Evolutionary conservation across 2,797 vertebrate genomes (phyloP).

Genomic region (Pipistrellus kuhlii): DNA sequence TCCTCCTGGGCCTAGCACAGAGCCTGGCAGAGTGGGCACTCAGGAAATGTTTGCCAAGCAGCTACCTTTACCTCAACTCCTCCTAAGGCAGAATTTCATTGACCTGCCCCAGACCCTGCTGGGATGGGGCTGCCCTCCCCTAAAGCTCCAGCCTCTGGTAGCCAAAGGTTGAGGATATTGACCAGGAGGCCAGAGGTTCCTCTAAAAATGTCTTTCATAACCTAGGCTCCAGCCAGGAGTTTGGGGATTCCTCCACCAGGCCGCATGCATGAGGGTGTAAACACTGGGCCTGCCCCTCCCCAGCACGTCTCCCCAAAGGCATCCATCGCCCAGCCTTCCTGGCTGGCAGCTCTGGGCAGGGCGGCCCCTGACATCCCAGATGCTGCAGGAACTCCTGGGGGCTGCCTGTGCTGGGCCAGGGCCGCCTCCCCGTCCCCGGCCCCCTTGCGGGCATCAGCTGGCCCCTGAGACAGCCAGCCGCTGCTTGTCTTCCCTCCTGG

Average conservation of each 20-base stretch:
- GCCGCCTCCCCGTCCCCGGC: not conserved
- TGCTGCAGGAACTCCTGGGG: not conserved
- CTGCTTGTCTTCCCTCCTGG: not conserved
- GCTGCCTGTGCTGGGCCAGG: not conserved
- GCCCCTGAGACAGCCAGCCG: constrained; percentile 3
- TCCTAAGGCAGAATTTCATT: not conserved
- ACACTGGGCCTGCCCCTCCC: constrained; percentile 36
- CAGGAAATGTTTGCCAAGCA: not conserved
- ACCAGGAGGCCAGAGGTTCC: not conserved
- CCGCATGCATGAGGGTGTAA: constrained; percentile 48
- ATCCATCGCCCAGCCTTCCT: constrained; percentile 17
- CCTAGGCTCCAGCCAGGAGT: constrained; percentile 12
- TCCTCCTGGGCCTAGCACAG: not conserved
- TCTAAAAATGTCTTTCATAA: constrained; percentile 62
- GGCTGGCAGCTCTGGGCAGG: not conserved
- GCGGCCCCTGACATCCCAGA: not conserved
- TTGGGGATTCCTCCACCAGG: constrained; percentile 67
- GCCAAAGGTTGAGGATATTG: not conserved
- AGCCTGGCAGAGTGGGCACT: not conserved
- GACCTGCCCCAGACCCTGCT: not conserved
- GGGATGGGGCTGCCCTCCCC: not conserved
- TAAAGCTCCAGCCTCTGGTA: not conserved
- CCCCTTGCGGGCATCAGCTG: not conserved
- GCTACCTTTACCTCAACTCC: not conserved
- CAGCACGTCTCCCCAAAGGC: constrained; percentile 41